These are phyloP conservation scores for Propsilocerus akamusi DNA, from an alignment of 1,140 invertebrate species.

Conservation along the genomic window DNA sequence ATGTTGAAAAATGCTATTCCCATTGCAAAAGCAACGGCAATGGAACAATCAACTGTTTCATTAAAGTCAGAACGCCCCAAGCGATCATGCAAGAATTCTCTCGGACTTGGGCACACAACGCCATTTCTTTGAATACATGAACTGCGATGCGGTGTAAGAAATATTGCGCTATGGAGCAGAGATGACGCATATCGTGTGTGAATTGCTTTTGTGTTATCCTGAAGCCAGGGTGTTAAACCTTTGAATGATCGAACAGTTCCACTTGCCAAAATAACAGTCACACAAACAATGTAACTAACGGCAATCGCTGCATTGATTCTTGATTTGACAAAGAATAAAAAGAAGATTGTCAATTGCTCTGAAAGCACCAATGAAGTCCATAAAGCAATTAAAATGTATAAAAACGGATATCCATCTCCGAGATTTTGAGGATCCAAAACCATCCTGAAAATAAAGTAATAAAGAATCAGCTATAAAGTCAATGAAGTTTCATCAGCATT, in stretches of 20 bases:
- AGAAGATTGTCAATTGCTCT: constrained; percentile 65
- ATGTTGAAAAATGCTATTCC: constrained; percentile 67
- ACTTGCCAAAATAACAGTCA: constrained; percentile 55
- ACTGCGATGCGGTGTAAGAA: constrained; percentile 23
- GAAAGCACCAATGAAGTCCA: constrained; percentile 65
- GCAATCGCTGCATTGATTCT: constrained; percentile 53
- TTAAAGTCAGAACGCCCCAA: constrained; percentile 21
- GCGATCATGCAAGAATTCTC: constrained; percentile 21
- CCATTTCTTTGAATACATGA: constrained; percentile 20
- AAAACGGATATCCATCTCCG: constrained; percentile 14
- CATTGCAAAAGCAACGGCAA: constrained; percentile 67
- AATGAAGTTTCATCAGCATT: neutral
- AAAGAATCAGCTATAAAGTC: neutral
- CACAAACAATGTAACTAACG: constrained; percentile 51
- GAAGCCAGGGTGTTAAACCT: constrained; percentile 58
- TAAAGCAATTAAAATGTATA: constrained; percentile 41
- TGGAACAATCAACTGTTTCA: constrained; percentile 38
- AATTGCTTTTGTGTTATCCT: constrained; percentile 57
- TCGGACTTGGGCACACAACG: constrained; percentile 20
- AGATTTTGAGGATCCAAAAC: constrained; percentile 16
- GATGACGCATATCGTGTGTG: constrained; percentile 59
- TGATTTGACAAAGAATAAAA: constrained; percentile 63
- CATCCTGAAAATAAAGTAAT: constrained; percentile 10
- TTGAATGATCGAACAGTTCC: constrained; percentile 55
- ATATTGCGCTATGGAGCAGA: constrained; percentile 47